Conservation (phyloP, 2,113 vertebrate genomes). For the Isichthys henryi region DNA sequence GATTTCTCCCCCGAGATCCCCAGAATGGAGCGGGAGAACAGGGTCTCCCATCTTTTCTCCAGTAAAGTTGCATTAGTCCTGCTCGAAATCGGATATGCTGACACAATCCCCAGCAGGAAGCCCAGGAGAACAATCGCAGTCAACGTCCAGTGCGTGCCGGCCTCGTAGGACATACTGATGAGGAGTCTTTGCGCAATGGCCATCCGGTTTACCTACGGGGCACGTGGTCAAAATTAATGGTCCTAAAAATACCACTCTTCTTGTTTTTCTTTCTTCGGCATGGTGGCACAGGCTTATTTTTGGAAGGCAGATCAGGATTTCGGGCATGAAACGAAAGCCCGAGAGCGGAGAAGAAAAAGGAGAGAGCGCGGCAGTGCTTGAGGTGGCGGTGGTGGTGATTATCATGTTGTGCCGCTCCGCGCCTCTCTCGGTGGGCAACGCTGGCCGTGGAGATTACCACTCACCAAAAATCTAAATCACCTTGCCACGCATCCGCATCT, state of each 20-base stretch:
- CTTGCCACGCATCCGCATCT: slow-evolving; percentile 64
- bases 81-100: slow-evolving; percentile 64
- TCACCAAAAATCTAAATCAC: slow-evolving; percentile 73
- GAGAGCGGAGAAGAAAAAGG: slow-evolving; percentile 59
- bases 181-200: slow-evolving; percentile 77
- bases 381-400: slow-evolving; percentile 59
- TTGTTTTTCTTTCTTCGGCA: slow-evolving; percentile 85
- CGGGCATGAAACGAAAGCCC: slow-evolving; percentile 78
- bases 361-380: slow-evolving; percentile 64
- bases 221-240: slow-evolving; percentile 92
- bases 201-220: slow-evolving; percentile 83
- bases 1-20: slow-evolving; percentile 74
- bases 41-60: slow-evolving; percentile 78
- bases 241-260: slow-evolving; percentile 92
- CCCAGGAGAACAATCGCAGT: slow-evolving; percentile 70
- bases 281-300: slow-evolving; percentile 84
- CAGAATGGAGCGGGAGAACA: slow-evolving; percentile 79
- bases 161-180: slow-evolving; percentile 82
- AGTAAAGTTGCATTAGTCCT: slow-evolving; percentile 75
- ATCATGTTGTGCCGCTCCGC: slow-evolving; percentile 77
- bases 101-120: slow-evolving; percentile 70
- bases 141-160: slow-evolving; percentile 70
- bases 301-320: slow-evolving; percentile 83
- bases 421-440: slow-evolving; percentile 54
- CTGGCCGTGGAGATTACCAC: slow-evolving; percentile 58